Percentiles rank a stretch among this genome's conserved stretches.
phyloP scores from a whole-genome alignment of 2,797 vertebrate genomes.

The Lepilemur septentrionalis region DNA sequence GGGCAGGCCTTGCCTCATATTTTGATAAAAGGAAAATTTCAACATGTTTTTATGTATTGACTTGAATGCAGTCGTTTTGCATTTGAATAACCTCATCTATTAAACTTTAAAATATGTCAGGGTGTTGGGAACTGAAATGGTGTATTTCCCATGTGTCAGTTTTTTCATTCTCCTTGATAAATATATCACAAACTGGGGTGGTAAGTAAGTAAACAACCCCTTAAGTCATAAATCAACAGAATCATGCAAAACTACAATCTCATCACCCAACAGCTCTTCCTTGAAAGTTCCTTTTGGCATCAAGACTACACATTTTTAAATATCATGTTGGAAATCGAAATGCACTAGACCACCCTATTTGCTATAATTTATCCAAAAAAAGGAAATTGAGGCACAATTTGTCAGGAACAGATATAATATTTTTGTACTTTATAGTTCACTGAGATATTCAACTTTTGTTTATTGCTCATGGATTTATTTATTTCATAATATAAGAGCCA shows the following conservation, averaged over 20 bases:
- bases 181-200: not conserved
- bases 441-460: not conserved
- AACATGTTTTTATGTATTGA: conserved; percentile 71
- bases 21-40: conserved; percentile 76
- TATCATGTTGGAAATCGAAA: not conserved
- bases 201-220: not conserved
- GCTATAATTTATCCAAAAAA: not conserved
- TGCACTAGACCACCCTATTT: not conserved
- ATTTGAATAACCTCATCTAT: conserved; percentile 66
- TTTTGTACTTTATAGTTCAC: not conserved
- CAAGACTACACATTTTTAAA: not conserved
- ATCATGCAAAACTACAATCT: not conserved
- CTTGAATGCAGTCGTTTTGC: conserved; percentile 61
- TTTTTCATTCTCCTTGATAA: conserved; percentile 25
- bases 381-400: not conserved
- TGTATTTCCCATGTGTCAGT: conserved; percentile 44
- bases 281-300: not conserved
- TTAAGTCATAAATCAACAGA: conserved; percentile 48
- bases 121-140: conserved; percentile 35
- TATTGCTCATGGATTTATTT: not conserved
- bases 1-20: conserved; percentile 64
- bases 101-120: conserved; percentile 70
- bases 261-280: not conserved
- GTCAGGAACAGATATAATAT: not conserved
- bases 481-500: not conserved